Evolutionary conservation across 1,140 invertebrate genomes (phyloP).

Genomic region (Periplaneta americana): DNA sequence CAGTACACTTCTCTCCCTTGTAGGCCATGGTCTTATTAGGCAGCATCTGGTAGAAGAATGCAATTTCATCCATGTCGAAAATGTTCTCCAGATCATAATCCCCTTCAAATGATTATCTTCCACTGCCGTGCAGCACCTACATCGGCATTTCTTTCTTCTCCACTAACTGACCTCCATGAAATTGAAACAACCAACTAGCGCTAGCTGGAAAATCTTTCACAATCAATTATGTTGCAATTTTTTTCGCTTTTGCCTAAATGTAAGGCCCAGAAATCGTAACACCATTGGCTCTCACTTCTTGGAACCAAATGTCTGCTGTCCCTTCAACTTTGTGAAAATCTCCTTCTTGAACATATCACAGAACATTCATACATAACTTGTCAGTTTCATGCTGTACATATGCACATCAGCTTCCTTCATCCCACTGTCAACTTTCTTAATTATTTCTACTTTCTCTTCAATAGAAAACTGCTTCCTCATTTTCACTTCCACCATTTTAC

Average conservation of each 20-base stretch:
- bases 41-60: not conserved
- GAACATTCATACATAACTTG: too few relatives aligned
- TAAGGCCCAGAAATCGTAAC: not conserved
- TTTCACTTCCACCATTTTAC: too few relatives aligned
- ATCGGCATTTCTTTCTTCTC: not conserved
- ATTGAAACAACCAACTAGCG: not conserved
- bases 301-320: too few relatives aligned
- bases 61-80: conserved; percentile 5
- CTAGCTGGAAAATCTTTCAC: not conserved
- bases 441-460: too few relatives aligned
- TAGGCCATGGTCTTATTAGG: not conserved
- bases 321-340: too few relatives aligned
- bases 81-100: not conserved
- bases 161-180: not conserved
- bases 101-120: not conserved
- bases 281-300: not conserved
- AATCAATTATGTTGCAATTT: too few relatives aligned
- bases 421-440: too few relatives aligned
- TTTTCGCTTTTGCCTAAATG: too few relatives aligned
- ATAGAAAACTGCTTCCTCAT: too few relatives aligned
- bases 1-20: conserved; percentile 5
- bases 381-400: too few relatives aligned
- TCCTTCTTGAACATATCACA: too few relatives aligned
- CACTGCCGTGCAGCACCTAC: not conserved
- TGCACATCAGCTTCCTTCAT: too few relatives aligned